Evolutionary conservation across 2,888 invertebrate species (phyloP).

Genomic region (Patella ulyssiponensis): DNA sequence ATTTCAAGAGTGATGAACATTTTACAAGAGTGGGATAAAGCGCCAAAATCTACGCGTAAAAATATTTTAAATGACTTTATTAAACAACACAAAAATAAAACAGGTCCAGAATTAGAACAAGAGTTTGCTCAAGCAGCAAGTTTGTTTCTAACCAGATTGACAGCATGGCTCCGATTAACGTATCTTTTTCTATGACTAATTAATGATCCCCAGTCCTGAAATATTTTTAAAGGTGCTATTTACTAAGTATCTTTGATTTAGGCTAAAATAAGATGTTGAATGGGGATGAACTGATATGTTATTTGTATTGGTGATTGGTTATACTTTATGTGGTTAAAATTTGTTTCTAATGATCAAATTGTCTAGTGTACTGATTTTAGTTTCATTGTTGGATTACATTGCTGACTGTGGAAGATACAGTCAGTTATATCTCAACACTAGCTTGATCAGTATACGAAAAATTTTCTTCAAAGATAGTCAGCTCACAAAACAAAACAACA

Average conservation of each 20-base stretch:
- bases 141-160: slow-evolving; percentile 69
- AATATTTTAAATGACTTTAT: slow-evolving; percentile 70
- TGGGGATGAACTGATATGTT: no score
- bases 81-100: slow-evolving; percentile 69
- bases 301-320: no score
- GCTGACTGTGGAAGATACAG: no score
- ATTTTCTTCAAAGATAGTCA: no score
- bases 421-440: no score
- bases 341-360: no score
- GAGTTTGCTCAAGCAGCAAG: slow-evolving; percentile 72
- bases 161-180: slow-evolving; percentile 71
- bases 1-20: slow-evolving; percentile 67
- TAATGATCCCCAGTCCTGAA: not conserved
- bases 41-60: slow-evolving; percentile 64
- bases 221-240: not conserved
- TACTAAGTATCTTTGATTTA: not conserved
- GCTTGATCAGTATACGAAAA: no score
- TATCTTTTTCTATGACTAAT: slow-evolving; percentile 60
- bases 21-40: slow-evolving; percentile 72
- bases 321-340: no score
- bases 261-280: no score
- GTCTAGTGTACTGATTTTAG: no score
- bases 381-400: no score
- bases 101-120: slow-evolving; percentile 71
- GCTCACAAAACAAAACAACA: no score